phyloP scores from a whole-genome alignment of 2,888 invertebrate genomes.

The Lumbricus terrestris region DNA sequence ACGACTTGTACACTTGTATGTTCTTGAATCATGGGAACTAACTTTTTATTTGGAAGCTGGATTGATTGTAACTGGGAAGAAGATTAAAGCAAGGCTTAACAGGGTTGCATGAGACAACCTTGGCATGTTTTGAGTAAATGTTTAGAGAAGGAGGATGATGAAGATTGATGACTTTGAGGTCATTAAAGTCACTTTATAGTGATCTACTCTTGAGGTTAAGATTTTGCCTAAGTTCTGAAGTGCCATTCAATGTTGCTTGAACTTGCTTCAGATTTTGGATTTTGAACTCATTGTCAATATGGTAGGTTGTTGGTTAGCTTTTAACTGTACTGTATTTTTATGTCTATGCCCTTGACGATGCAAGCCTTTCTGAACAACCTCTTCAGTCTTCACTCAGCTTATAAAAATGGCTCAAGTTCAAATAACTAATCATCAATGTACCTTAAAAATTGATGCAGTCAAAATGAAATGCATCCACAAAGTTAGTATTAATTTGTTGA shows the following conservation, averaged over 20 bases:
- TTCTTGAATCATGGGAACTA: not conserved
- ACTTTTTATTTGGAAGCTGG: not conserved
- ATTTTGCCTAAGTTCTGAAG: not conserved
- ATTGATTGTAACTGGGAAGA: not conserved
- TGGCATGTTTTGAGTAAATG: not conserved
- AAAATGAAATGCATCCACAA: not conserved
- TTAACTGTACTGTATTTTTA: not conserved
- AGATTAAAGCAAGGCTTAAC: not conserved
- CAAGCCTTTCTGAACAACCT: not conserved
- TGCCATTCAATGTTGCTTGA: not conserved
- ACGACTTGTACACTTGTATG: too few relatives aligned
- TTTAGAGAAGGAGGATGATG: not conserved
- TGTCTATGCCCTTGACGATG: not conserved
- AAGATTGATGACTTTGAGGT: not conserved
- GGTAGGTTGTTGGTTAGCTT: not conserved
- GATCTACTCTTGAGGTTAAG: not conserved
- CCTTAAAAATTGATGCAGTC: not conserved
- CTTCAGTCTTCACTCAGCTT: not conserved
- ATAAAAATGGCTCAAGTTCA: not conserved
- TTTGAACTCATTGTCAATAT: not conserved
- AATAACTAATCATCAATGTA: not conserved
- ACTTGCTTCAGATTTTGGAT: not conserved
- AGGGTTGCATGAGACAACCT: not conserved
- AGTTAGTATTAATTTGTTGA: not conserved
- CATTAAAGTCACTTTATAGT: not conserved